These are phyloP conservation scores for Sialis lutaria DNA, from an alignment of 2,888 invertebrate species.

Conservation along the genomic window DNA sequence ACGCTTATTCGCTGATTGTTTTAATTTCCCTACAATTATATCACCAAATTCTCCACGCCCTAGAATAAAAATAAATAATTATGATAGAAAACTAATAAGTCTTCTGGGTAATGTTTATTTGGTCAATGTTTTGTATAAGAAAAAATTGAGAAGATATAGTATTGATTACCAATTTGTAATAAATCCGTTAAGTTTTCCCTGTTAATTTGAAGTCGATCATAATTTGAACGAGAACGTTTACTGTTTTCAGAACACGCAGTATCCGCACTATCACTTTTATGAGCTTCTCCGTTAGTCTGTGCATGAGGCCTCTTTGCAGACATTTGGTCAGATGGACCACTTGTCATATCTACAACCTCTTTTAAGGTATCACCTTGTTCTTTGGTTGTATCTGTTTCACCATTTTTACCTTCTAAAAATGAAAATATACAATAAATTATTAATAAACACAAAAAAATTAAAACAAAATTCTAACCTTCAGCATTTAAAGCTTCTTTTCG, in stretches of 20 bases:
- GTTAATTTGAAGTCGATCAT: conserved; percentile 60
- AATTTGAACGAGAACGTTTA: conserved; percentile 42
- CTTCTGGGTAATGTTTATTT: background rate
- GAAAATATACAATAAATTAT: background rate
- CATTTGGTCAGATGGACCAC: conserved; percentile 19
- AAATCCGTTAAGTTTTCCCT: conserved; percentile 54
- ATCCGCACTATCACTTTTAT: conserved; percentile 45
- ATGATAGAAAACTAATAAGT: background rate
- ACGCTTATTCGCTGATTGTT: conserved; percentile 15
- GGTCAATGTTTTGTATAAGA: background rate
- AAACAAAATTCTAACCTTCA: conserved; percentile 17
- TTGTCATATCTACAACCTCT: conserved; percentile 36
- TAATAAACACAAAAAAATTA: conserved; percentile 3
- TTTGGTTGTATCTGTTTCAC: conserved; percentile 36
- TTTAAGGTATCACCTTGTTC: conserved; percentile 38
- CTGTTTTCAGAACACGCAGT: conserved; percentile 40
- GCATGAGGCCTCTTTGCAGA: conserved; percentile 17
- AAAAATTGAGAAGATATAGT: background rate
- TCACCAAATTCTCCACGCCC: conserved; percentile 89
- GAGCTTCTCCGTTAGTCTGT: conserved; percentile 29
- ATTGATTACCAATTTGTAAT: conserved; percentile 34
- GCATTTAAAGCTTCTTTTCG: conserved; percentile 29
- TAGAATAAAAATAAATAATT: conserved; percentile 16
- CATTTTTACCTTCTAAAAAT: conserved; percentile 38
- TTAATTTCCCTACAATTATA: conserved; percentile 56